Evolutionary conservation across 2,113 vertebrate species (phyloP).

Genomic region (Stomatorhinus ivindoensis): DNA sequence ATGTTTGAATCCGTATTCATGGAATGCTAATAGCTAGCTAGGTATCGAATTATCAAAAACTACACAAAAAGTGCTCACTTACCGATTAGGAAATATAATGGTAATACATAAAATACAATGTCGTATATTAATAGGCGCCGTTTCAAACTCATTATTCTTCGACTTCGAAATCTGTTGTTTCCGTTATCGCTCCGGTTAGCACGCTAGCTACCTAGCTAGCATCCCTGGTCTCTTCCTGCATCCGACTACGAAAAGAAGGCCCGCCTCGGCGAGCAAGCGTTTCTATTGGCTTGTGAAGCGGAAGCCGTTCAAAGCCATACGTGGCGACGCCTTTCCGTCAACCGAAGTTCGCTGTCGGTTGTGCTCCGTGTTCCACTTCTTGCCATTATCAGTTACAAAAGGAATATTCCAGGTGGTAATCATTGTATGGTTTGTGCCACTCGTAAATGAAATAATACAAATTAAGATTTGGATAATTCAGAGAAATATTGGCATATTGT

Average conservation of each 20-base stretch:
- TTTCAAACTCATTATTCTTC: neutral
- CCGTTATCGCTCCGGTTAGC: neutral
- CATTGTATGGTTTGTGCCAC: neutral
- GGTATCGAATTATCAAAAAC: neutral
- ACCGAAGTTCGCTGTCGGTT: neutral
- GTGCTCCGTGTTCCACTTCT: neutral
- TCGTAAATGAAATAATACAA: neutral
- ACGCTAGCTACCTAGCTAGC: neutral
- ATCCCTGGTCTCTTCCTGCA: slow-evolving; percentile 18
- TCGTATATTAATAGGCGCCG: neutral
- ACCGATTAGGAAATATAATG: neutral
- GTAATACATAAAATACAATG: neutral
- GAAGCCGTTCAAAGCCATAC: neutral
- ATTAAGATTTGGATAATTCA: neutral
- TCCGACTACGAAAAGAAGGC: neutral
- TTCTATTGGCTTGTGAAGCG: neutral
- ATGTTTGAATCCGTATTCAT: neutral
- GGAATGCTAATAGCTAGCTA: neutral
- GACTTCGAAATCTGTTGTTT: neutral
- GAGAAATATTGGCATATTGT: neutral
- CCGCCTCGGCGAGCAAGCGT: neutral
- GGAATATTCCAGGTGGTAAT: neutral
- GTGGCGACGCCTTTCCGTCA: neutral
- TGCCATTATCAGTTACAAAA: neutral
- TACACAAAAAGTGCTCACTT: neutral